phyloP scores from a whole-genome alignment of 2,888 invertebrate genomes.

The Melikaiella ostensackeni region DNA sequence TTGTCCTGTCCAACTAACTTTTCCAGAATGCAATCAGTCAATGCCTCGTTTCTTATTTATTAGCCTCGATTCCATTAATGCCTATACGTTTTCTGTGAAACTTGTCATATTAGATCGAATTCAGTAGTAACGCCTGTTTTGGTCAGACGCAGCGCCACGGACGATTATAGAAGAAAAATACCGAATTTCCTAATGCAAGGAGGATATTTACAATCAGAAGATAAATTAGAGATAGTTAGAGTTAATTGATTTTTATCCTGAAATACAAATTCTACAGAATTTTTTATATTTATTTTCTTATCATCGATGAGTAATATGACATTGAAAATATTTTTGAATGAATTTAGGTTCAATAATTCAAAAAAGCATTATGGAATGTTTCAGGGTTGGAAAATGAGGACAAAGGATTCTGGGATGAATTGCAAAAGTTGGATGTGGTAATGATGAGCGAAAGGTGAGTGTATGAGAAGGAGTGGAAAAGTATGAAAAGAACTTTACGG shows the following conservation, averaged over 20 bases:
- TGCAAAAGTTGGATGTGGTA: too few species aligned
- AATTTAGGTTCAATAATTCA: too few species aligned
- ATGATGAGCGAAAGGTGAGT: too few species aligned
- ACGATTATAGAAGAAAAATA: not conserved
- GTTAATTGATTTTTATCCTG: not conserved
- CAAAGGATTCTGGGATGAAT: too few species aligned
- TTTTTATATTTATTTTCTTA: not conserved
- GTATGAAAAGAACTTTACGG: too few species aligned
- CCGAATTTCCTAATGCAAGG: not conserved
- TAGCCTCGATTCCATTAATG: conserved; percentile 16
- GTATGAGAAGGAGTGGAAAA: too few species aligned
- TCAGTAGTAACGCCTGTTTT: conserved; percentile 23
- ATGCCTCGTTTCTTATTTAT: conserved; percentile 29
- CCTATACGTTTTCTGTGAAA: conserved; percentile 1
- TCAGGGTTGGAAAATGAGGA: too few species aligned
- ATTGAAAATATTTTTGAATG: not conserved
- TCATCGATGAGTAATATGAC: not conserved
- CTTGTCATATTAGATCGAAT: not conserved
- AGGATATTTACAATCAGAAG: not conserved
- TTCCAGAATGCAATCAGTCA: conserved; percentile 6
- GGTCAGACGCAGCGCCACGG: not conserved
- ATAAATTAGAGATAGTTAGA: not conserved
- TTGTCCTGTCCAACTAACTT: conserved; percentile 9
- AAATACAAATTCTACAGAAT: not conserved
- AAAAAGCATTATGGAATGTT: too few species aligned